Percentiles rank a stretch among this genome's conserved stretches.
These are phyloP conservation scores for Pluvialis apricaria DNA, from an alignment of 2,113 vertebrate species.

Conservation along the genomic window DNA sequence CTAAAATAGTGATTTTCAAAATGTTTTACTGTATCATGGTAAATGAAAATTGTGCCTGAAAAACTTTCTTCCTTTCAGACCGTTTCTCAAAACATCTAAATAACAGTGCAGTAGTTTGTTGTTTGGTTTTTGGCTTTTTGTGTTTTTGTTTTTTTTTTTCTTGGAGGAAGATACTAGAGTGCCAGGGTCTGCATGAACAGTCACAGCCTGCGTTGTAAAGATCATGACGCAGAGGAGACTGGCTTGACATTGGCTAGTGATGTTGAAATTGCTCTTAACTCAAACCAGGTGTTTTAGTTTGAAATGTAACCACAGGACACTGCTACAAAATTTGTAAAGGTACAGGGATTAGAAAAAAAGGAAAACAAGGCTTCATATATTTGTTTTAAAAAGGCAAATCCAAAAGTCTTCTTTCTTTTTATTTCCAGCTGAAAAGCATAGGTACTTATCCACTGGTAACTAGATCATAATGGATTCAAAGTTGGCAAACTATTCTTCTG, in stretches of 20 bases:
- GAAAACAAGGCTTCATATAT: background rate
- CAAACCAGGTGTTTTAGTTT: background rate
- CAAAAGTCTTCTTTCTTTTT: background rate
- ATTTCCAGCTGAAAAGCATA: background rate
- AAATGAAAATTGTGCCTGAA: background rate
- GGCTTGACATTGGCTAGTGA: background rate
- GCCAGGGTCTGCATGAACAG: background rate
- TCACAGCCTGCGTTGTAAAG: background rate
- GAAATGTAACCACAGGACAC: background rate
- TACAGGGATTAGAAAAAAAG: background rate
- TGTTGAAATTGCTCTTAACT: background rate
- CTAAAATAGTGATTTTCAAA: background rate
- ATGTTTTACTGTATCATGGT: background rate
- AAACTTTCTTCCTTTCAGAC: background rate
- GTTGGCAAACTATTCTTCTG: background rate
- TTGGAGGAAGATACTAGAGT: background rate
- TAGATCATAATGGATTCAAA: background rate
- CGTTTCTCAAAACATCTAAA: background rate
- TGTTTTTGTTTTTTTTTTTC: background rate
- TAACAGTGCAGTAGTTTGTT: rapidly evolving
- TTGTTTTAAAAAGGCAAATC: background rate
- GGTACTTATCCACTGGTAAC: background rate
- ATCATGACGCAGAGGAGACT: background rate
- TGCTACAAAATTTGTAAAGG: background rate
- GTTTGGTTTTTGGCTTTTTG: background rate